phyloP scores from a whole-genome alignment of 2,888 invertebrate genomes.

The Diplazon laetatorius region DNA sequence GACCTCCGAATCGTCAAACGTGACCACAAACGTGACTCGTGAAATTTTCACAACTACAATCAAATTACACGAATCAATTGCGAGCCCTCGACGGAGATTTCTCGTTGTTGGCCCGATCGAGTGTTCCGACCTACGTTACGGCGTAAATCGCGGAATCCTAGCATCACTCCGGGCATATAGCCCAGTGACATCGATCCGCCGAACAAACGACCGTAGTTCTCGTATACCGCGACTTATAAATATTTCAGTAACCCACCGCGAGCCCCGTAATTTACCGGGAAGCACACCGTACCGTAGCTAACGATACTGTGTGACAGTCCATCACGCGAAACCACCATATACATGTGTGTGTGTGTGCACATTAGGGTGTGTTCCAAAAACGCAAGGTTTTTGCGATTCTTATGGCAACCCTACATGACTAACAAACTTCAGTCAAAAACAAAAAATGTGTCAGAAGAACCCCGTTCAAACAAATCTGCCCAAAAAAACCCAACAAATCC shows the following conservation, averaged over 20 bases:
- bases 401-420: too few relatives aligned
- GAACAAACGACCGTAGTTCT: constrained; percentile 45
- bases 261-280: constrained; percentile 62
- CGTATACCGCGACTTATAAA: constrained; percentile 65
- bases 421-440: too few relatives aligned
- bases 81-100: too few relatives aligned
- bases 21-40: too few relatives aligned
- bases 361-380: too few relatives aligned
- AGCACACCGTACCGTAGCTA: constrained; percentile 9
- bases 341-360: too few relatives aligned
- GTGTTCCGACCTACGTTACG: constrained; percentile 39
- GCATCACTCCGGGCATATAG: constrained; percentile 39
- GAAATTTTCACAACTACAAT: too few relatives aligned
- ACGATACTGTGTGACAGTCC: background rate
- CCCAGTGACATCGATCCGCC: constrained; percentile 62
- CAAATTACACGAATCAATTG: constrained; percentile 30
- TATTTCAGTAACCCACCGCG: constrained; percentile 59
- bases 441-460: too few relatives aligned
- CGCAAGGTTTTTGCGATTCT: too few relatives aligned
- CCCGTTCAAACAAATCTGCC: too few relatives aligned
- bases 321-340: constrained; percentile 16
- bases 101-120: background rate
- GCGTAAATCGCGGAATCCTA: constrained; percentile 43
- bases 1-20: too few relatives aligned
- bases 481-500: too few relatives aligned